Conservation (phyloP, 2,797 vertebrate genomes). For the Picus viridis region DNA sequence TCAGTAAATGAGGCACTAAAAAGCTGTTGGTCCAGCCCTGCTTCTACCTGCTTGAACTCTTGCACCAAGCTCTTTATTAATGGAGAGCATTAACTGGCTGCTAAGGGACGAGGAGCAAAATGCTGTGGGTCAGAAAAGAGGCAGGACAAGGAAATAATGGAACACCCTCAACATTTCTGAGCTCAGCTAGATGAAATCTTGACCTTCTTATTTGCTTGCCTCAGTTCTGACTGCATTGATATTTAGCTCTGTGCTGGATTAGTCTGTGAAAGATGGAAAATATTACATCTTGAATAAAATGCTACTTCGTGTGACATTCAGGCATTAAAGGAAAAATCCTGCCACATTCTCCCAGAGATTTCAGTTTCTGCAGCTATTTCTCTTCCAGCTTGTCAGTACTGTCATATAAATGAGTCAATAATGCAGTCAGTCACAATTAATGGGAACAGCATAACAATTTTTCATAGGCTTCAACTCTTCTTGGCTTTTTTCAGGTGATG, state of each 20-base stretch:
- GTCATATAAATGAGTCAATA: constrained; percentile 30
- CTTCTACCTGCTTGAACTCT: neutral
- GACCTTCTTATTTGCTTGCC: neutral
- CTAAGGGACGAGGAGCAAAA: neutral
- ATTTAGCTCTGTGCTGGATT: constrained; percentile 1
- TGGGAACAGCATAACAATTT: neutral
- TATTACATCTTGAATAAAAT: constrained; percentile 33
- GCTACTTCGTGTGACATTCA: constrained; percentile 1
- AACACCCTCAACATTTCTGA: neutral
- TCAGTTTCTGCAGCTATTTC: constrained; percentile 29
- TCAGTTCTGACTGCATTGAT: neutral
- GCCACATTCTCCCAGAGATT: neutral
- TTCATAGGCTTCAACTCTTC: constrained; percentile 2
- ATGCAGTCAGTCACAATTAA: constrained; percentile 50
- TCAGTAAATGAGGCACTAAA: neutral
- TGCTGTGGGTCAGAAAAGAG: neutral
- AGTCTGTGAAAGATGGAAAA: constrained; percentile 11
- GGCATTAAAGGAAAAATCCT: constrained; percentile 29
- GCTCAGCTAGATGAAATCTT: neutral
- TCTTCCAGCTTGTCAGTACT: neutral
- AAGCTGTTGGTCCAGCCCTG: neutral
- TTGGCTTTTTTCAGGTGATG: neutral
- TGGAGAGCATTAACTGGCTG: neutral
- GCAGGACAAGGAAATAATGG: neutral
- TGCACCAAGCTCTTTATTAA: neutral